These are phyloP conservation scores for Cariama cristata DNA, from an alignment of 2,113 vertebrate species.

Conservation along the genomic window DNA sequence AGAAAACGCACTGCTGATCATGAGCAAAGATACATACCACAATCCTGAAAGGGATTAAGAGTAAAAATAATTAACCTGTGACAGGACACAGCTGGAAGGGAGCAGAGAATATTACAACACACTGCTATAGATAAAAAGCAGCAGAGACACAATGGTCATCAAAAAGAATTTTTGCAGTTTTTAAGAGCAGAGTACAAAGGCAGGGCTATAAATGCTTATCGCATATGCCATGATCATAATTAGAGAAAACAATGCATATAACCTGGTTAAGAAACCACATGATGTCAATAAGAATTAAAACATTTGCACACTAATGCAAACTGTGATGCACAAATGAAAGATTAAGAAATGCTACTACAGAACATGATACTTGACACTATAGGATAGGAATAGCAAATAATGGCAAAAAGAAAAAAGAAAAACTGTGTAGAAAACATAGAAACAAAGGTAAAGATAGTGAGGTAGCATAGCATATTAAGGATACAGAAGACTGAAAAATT, in stretches of 20 bases:
- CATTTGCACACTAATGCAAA: not conserved
- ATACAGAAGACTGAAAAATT: not conserved
- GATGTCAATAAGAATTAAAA: not conserved
- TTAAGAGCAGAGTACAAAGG: not conserved
- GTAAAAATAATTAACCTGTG: conserved; percentile 10
- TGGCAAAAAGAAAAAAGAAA: not conserved
- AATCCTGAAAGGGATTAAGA: not conserved
- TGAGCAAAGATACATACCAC: not conserved
- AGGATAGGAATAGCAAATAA: not conserved
- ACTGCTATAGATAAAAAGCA: not conserved
- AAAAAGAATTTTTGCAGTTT: not conserved
- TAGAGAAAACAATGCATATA: not conserved
- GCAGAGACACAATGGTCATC: not conserved
- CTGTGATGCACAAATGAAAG: not conserved
- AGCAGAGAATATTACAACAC: not conserved
- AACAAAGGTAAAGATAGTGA: not conserved
- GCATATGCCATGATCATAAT: not conserved
- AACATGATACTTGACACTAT: not conserved
- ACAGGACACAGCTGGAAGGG: conserved; percentile 21
- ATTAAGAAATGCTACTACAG: not conserved
- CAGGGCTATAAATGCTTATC: not conserved
- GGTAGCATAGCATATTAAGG: not conserved
- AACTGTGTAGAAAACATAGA: not conserved
- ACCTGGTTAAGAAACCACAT: not conserved
- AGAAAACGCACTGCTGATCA: rapidly evolving